Percentiles rank a stretch among this genome's conserved stretches.
phyloP scores from a whole-genome alignment of 2,888 invertebrate genomes.

The Ethmia dodecea region DNA sequence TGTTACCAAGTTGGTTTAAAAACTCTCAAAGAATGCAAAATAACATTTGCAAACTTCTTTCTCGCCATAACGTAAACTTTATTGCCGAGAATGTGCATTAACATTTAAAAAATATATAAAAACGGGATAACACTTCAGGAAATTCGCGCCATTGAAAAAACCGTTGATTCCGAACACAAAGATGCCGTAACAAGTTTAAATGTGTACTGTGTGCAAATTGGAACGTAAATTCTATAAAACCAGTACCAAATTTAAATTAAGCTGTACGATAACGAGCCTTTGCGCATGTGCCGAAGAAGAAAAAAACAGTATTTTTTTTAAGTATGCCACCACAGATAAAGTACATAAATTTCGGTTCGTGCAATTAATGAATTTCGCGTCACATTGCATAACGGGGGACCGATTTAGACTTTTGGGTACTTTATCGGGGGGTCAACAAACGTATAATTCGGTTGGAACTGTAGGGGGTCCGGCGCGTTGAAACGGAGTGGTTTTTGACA shows the following conservation, averaged over 20 bases:
- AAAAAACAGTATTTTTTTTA: slow-evolving; percentile 11
- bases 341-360: not conserved
- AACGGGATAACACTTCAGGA: not conserved
- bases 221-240: slow-evolving; percentile 32
- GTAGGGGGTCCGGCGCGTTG: slow-evolving; percentile 27
- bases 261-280: slow-evolving; percentile 32
- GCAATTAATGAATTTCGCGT: slow-evolving; percentile 40
- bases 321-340: not conserved
- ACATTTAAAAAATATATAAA: too few species aligned
- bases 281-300: slow-evolving; percentile 22
- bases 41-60: too few species aligned
- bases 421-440: slow-evolving; percentile 34
- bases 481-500: slow-evolving; percentile 24
- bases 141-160: slow-evolving; percentile 20
- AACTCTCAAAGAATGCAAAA: too few species aligned
- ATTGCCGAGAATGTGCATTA: too few species aligned
- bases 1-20: too few species aligned
- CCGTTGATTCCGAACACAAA: slow-evolving; percentile 13
- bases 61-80: too few species aligned
- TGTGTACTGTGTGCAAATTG: slow-evolving; percentile 11
- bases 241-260: slow-evolving; percentile 47
- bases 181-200: slow-evolving; percentile 13
- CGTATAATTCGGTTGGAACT: slow-evolving; percentile 25
- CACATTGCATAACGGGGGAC: slow-evolving; percentile 48
- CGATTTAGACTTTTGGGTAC: slow-evolving; percentile 11